Evolutionary conservation across 1,140 invertebrate species (phyloP).

Genomic region (Drosophila saltans): DNA sequence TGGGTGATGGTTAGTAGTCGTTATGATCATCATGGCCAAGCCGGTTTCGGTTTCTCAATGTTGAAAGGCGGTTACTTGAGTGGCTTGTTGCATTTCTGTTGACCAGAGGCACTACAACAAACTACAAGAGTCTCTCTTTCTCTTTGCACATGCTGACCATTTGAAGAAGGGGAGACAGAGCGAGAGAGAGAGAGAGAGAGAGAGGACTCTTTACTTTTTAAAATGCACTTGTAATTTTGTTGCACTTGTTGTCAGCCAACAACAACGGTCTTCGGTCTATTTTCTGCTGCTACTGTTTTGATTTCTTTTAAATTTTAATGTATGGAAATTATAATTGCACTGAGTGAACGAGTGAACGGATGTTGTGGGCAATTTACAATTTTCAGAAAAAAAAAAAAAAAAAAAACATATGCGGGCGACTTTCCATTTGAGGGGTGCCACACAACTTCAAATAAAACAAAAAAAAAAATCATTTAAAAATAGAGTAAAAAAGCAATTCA

Average conservation of each 20-base stretch:
- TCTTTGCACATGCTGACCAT: not conserved
- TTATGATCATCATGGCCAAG: not conserved
- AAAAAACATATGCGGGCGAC: not conserved
- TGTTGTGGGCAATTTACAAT: conserved; percentile 14
- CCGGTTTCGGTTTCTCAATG: conserved; percentile 5
- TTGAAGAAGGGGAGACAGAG: not conserved
- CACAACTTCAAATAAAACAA: not conserved
- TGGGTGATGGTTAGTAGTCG: not conserved
- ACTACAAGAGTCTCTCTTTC: not conserved
- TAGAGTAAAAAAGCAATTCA: not conserved
- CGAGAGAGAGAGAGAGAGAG: too few relatives aligned
- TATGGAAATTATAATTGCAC: conserved; percentile 10
- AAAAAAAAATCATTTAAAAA: not conserved
- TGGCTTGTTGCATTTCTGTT: conserved; percentile 6
- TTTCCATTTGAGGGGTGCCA: conserved; percentile 5
- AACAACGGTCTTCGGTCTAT: conserved; percentile 1
- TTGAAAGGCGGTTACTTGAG: conserved; percentile 9
- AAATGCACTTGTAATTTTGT: conserved; percentile 6
- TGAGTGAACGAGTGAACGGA: not conserved
- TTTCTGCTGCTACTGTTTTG: not conserved
- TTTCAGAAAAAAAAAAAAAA: conserved; percentile 8
- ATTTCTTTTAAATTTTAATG: conserved; percentile 12
- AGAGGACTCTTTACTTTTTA: not conserved
- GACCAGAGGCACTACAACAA: not conserved
- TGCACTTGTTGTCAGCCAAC: not conserved